These are phyloP conservation scores for Limnothrissa miodon DNA, from an alignment of 2,113 vertebrate species.

Conservation along the genomic window DNA sequence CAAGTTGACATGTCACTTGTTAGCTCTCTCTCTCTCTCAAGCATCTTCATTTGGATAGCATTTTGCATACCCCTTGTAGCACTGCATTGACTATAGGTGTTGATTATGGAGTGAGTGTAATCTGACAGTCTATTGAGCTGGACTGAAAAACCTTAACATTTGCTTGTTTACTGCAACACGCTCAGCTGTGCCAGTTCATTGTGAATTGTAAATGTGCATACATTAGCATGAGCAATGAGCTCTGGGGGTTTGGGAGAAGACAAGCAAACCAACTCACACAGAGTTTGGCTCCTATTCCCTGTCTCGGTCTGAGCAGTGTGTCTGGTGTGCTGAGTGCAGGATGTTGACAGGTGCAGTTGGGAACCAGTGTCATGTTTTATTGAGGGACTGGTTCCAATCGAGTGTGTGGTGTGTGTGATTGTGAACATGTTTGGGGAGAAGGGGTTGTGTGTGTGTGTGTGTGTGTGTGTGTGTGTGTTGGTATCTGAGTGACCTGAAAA, in stretches of 20 bases:
- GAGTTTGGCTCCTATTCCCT: background rate
- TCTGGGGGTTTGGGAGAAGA: background rate
- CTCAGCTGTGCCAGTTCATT: background rate
- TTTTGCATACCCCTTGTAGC: background rate
- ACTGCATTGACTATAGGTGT: background rate
- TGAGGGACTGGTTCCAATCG: background rate
- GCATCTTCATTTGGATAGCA: constrained; percentile 2
- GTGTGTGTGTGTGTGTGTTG: background rate
- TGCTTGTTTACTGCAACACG: background rate
- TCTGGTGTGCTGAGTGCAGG: background rate
- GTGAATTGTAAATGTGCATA: constrained; percentile 18
- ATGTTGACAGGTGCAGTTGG: constrained; percentile 9
- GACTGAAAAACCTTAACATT: background rate
- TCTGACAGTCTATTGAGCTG: background rate
- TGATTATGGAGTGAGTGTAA: background rate
- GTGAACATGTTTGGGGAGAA: too few species aligned
- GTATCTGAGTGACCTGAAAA: background rate
- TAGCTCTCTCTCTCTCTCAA: background rate
- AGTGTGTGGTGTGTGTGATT: background rate
- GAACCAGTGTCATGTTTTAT: constrained; percentile 2
- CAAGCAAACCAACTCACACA: background rate
- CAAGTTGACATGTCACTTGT: background rate
- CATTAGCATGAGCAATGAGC: constrained; percentile 5
- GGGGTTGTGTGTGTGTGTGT: too few species aligned
- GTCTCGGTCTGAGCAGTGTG: background rate